These are phyloP conservation scores for Megaustenia siamemsis DNA, from an alignment of 2,888 invertebrate genomes.

Conservation along the genomic window DNA sequence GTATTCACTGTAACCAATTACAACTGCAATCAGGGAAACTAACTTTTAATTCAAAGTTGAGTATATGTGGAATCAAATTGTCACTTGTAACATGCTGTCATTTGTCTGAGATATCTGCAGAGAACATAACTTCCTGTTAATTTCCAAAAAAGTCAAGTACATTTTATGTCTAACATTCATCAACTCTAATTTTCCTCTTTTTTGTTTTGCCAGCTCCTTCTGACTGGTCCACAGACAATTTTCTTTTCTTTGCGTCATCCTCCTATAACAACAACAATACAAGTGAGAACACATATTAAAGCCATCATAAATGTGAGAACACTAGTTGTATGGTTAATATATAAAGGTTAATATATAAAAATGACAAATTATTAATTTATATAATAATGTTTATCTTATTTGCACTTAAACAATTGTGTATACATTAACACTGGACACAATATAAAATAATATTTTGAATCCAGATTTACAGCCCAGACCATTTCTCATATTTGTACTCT, in stretches of 20 bases:
- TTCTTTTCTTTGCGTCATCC: conserved; percentile 70
- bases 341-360: background rate
- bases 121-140: too few species aligned
- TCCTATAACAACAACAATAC: conserved; percentile 61
- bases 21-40: too few species aligned
- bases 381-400: background rate
- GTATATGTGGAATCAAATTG: too few species aligned
- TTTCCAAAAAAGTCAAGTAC: too few species aligned
- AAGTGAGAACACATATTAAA: background rate
- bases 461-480: too few species aligned
- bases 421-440: background rate
- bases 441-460: too few species aligned
- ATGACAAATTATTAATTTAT: background rate
- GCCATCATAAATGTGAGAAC: background rate
- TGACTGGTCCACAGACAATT: conserved; percentile 67
- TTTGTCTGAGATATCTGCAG: too few species aligned
- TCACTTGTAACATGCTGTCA: too few species aligned
- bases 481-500: too few species aligned
- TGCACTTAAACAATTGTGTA: background rate
- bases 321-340: background rate
- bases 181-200: conserved; percentile 69
- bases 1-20: too few species aligned
- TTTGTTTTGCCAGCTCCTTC: conserved; percentile 73
- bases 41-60: too few species aligned
- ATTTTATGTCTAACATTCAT: conserved; percentile 57